Evolutionary conservation across 2,888 invertebrate genomes (phyloP), one percentile per base, ranked within the genome.

Genomic region (Abscondita cerata): DNA sequence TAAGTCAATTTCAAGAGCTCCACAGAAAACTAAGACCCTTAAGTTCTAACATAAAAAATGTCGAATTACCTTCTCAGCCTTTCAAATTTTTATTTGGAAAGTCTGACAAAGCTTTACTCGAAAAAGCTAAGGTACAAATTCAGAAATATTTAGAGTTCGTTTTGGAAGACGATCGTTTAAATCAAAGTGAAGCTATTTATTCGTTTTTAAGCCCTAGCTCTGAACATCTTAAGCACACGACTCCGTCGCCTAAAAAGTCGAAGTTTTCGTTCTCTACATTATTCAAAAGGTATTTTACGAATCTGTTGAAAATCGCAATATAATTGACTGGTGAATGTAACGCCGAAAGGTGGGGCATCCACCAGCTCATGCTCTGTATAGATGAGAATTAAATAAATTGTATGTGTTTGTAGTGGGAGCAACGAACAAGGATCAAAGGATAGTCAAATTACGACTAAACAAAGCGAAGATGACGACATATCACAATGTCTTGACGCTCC

Each of bases 161-260:
- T 70, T 83, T 95, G 78, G 91, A 91, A 81, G 94, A 95, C 75
- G 95, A 95, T 66, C 85, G 89, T 71, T 82, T 95, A 69, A 92
- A 92, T 79, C 92, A 93, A 82, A 91, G 94, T 76, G 95, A 96
- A 82, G 92, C 93, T 53, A 85, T 96, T 68, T 96, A 95, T 76
- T 89, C 92, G 64, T 96, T 96, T 81, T 84, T 96, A n/a, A 93
- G 94, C 78, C 95, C 95, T 2, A 94, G 93, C 78, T 93, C 95
- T 0, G 94, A 95, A 76, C 93, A 93, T 80, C 83, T 95, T 67
- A 93, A 94, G 78, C 91, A 91, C 71, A 84, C 86, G 57, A 84
- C 88, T 41, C 89, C 90, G 41, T 87, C 90, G 71, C 92, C 91
- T 64, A 94, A 94, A 81, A 95, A 93, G 80, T 89, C 90, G 8